Evolutionary conservation across 2,113 vertebrate species (phyloP).

Genomic region (Carettochelys insculpta): DNA sequence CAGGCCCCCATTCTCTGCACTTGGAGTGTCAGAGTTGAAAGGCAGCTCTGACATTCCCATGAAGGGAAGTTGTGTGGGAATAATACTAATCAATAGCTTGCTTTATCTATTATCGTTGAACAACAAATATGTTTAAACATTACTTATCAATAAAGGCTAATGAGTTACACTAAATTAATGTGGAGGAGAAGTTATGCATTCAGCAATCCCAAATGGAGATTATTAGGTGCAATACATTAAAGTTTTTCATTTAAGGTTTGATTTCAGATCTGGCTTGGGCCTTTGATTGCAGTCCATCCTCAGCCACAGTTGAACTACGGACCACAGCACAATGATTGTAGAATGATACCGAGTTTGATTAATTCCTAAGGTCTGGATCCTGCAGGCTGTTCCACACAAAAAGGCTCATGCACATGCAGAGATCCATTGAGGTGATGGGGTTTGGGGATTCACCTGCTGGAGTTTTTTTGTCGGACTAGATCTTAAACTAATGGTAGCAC

Average conservation of each 20-base stretch:
- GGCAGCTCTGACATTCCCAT: too few species aligned
- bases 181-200: background rate
- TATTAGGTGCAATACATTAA: background rate
- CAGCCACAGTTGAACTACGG: too few species aligned
- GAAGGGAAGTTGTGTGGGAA: background rate
- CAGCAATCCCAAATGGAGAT: background rate
- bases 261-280: background rate
- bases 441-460: background rate
- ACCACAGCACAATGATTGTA: background rate
- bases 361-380: background rate
- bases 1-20: too few species aligned
- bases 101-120: background rate
- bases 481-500: background rate
- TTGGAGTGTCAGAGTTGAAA: too few species aligned
- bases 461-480: background rate
- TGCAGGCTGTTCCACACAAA: background rate
- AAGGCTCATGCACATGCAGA: background rate
- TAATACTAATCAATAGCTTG: background rate
- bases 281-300: background rate
- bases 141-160: background rate
- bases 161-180: background rate
- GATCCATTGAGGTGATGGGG: background rate
- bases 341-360: background rate
- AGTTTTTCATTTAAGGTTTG: background rate
- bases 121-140: background rate